Conservation (phyloP, 1,140 invertebrate genomes). For the Alviniconcha marisindica region DNA sequence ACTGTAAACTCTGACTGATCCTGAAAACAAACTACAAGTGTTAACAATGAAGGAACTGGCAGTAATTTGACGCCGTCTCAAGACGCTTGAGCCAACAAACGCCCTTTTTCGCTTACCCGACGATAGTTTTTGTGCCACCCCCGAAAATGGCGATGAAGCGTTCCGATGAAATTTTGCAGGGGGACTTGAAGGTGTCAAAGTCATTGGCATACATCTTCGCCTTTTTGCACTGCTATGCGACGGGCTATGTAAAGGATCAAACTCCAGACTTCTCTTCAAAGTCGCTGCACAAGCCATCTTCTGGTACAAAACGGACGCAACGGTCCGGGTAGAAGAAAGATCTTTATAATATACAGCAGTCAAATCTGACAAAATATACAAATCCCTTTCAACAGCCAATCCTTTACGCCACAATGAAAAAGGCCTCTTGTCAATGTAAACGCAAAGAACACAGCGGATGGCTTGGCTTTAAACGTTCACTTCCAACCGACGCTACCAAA, state of each 20-base stretch:
- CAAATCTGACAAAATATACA: not conserved
- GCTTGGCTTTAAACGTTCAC: not conserved
- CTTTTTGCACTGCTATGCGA: slow-evolving; percentile 88
- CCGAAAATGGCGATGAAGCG: slow-evolving; percentile 86
- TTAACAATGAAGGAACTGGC: too few relatives aligned
- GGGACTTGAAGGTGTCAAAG: slow-evolving; percentile 83
- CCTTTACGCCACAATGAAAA: not conserved
- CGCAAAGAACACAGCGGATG: not conserved
- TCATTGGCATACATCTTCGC: slow-evolving; percentile 90
- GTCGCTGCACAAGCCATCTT: slow-evolving; percentile 94
- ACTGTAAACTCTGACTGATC: too few relatives aligned
- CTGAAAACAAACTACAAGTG: too few relatives aligned
- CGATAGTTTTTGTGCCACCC: slow-evolving; percentile 87
- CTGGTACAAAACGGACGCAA: not conserved
- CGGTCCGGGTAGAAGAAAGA: not conserved
- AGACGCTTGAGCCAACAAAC: too few relatives aligned
- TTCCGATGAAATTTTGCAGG: slow-evolving; percentile 78
- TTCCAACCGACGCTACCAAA: not conserved
- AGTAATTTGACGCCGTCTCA: too few relatives aligned
- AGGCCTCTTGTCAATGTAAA: too few relatives aligned
- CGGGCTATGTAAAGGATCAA: slow-evolving; percentile 88
- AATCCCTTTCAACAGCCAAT: not conserved
- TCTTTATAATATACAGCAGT: not conserved
- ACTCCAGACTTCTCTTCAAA: slow-evolving; percentile 91
- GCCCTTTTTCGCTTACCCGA: slow-evolving; percentile 82